A percentile compares a stretch with the other conserved stretches of the same genome.
Evolutionary conservation across 2,797 vertebrate genomes (phyloP).

Genomic region (Cyprinodon diabolis): DNA sequence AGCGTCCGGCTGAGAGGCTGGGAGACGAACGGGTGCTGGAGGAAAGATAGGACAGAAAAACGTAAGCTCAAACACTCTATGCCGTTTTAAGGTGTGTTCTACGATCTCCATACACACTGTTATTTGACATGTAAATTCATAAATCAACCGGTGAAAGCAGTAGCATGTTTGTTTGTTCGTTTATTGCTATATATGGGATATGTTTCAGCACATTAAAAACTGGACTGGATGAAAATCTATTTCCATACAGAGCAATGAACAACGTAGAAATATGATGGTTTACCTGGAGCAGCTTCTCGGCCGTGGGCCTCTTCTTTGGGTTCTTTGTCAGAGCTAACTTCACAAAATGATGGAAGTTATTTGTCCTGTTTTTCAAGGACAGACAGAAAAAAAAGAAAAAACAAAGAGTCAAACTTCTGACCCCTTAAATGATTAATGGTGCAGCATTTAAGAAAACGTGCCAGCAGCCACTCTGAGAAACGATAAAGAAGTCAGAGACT

Average conservation of each 20-base stretch:
- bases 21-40: slow-evolving; percentile 95
- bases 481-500: neutral
- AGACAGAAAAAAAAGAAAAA: slow-evolving; percentile 9
- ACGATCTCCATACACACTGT: neutral
- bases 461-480: neutral
- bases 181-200: neutral
- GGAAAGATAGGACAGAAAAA: slow-evolving; percentile 12
- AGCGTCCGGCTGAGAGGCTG: slow-evolving; percentile 94
- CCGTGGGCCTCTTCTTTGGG: slow-evolving; percentile 94
- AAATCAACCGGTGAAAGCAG: neutral
- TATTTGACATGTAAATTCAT: neutral
- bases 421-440: neutral
- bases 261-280: neutral
- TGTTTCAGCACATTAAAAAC: neutral
- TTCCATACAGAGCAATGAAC: neutral
- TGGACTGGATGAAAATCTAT: neutral
- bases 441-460: neutral
- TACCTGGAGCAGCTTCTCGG: slow-evolving; percentile 96
- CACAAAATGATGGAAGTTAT: slow-evolving; percentile 98
- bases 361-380: slow-evolving; percentile 83
- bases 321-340: slow-evolving; percentile 97
- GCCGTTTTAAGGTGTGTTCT: neutral
- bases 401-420: neutral
- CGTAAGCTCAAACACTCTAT: neutral
- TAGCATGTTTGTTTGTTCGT: neutral